Percentiles rank a stretch among this genome's conserved stretches.
Evolutionary conservation across 92 coral and sea anemone genomes (phyloP).

Genomic region (Galaxea fascicularis): DNA sequence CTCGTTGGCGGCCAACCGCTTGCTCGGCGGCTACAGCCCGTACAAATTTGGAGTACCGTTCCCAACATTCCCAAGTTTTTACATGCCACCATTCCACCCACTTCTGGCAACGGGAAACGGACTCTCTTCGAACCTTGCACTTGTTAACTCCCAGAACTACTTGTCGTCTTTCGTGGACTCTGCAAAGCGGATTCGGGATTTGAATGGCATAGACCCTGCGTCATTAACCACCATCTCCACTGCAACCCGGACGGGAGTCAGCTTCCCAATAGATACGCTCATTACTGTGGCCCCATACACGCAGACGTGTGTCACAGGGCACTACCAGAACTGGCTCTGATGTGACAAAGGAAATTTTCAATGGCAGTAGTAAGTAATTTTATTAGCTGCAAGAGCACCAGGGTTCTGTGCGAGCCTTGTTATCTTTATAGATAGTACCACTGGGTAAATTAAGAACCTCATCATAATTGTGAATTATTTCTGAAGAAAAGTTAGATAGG

Average conservation of each 20-base stretch:
- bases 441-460: neutral
- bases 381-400: too few species aligned
- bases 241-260: slow-evolving; percentile 82
- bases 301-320: slow-evolving; percentile 88
- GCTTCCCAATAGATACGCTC: slow-evolving; percentile 85
- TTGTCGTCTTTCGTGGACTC: slow-evolving; percentile 68
- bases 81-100: slow-evolving; percentile 87
- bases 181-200: slow-evolving; percentile 57
- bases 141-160: slow-evolving; percentile 82
- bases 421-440: neutral
- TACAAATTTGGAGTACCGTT: slow-evolving; percentile 82
- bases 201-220: slow-evolving; percentile 50
- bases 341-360: neutral
- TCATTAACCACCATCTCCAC: slow-evolving; percentile 74
- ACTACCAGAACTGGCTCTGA: slow-evolving; percentile 90
- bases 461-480: neutral
- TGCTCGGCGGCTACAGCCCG: slow-evolving; percentile 72
- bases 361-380: neutral
- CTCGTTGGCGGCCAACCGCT: slow-evolving; percentile 50
- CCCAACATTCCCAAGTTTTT: slow-evolving; percentile 78
- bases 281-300: slow-evolving; percentile 96
- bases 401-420: neutral
- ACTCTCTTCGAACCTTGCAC: slow-evolving; percentile 81
- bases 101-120: slow-evolving; percentile 76
- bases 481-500: neutral